Conservation (phyloP, 2,113 vertebrate genomes). For the Gymnocephalus cernua region DNA sequence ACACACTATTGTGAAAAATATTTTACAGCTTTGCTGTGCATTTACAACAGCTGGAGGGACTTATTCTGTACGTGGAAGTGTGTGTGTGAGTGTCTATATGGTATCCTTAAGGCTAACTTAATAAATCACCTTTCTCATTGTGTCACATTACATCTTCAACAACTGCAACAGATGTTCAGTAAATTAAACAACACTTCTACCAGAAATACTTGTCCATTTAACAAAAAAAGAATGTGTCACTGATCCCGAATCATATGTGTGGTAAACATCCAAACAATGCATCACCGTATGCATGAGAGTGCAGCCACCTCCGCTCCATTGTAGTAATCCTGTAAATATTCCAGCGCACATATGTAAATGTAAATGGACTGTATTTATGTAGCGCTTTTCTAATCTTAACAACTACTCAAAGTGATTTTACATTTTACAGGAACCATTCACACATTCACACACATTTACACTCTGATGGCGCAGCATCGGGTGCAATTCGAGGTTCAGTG, state of each 20-base stretch:
- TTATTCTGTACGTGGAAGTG: neutral
- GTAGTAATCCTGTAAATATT: neutral
- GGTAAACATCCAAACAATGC: neutral
- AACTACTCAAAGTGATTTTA: no score
- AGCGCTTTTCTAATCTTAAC: no score
- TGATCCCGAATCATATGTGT: no score
- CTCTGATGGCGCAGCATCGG: no score
- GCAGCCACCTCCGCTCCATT: neutral
- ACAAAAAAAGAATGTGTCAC: no score
- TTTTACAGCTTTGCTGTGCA: neutral
- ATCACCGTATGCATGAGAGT: neutral
- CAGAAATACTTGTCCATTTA: neutral
- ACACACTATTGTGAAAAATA: neutral
- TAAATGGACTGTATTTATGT: no score
- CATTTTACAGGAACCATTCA: no score
- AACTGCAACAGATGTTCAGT: neutral
- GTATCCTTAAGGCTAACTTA: neutral
- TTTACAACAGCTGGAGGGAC: neutral
- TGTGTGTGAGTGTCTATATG: neutral
- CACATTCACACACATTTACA: no score
- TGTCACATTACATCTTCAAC: neutral
- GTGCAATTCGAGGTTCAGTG: no score
- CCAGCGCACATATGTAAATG: neutral
- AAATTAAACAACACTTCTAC: neutral
- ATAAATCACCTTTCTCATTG: neutral